Evolutionary conservation across 2,888 invertebrate species (phyloP).

Genomic region (Hydroisotoma schaefferi): DNA sequence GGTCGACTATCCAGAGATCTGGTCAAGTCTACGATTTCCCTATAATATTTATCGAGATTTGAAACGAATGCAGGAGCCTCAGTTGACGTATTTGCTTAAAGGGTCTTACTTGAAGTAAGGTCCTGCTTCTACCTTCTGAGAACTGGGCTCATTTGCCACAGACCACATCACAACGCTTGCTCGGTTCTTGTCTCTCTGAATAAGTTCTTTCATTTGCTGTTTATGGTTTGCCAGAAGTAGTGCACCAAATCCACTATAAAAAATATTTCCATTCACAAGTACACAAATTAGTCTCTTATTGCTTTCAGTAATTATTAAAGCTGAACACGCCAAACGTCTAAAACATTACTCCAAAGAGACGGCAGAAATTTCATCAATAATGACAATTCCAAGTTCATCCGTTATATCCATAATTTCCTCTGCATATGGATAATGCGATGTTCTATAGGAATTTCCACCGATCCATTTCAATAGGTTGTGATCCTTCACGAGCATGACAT

Average conservation of each 20-base stretch:
- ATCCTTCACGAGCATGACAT: slow-evolving; percentile 81
- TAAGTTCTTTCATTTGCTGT: slow-evolving; percentile 77
- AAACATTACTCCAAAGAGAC: slow-evolving; percentile 74
- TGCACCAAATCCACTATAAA: slow-evolving; percentile 53
- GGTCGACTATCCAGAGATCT: slow-evolving; percentile 36
- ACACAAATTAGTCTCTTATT: slow-evolving; percentile 4
- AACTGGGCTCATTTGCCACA: slow-evolving; percentile 88
- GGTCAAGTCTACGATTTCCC: slow-evolving; percentile 33
- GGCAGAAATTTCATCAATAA: slow-evolving; percentile 92
- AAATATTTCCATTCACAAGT: not conserved
- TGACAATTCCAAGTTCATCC: slow-evolving; percentile 86
- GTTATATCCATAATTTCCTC: slow-evolving; percentile 88
- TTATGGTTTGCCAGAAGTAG: slow-evolving; percentile 75
- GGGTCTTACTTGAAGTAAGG: slow-evolving; percentile 80
- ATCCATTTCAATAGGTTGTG: slow-evolving; percentile 88
- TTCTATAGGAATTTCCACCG: slow-evolving; percentile 83
- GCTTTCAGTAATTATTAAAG: slow-evolving; percentile 6
- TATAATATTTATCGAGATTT: slow-evolving; percentile 15
- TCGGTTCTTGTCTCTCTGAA: slow-evolving; percentile 88
- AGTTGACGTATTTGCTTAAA: no score
- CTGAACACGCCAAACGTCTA: slow-evolving; percentile 4
- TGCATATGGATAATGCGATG: slow-evolving; percentile 97
- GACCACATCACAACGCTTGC: slow-evolving; percentile 97
- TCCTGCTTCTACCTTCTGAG: slow-evolving; percentile 65
- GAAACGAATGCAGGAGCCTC: no score